Evolutionary conservation across 2,888 invertebrate species (phyloP), one percentile per base, ranked within the genome.

Genomic region (Hyposoter didymator): DNA sequence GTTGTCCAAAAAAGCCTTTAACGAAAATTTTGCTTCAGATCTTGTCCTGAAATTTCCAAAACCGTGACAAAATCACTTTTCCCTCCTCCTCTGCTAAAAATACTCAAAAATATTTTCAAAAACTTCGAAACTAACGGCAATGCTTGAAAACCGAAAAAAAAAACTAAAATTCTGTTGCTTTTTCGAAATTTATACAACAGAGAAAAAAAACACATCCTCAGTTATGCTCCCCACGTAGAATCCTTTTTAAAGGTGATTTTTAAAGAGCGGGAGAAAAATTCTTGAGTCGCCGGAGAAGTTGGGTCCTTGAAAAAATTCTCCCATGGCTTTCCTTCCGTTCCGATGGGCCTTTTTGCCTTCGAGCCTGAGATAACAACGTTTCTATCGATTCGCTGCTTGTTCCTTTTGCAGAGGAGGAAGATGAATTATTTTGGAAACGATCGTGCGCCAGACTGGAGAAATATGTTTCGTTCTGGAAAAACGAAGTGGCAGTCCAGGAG

Each of bases 361-460:
- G 2, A 19, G 45, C 12, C 17, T 47, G 2, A 22, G 14, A 69
- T 55, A 22, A n/a, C 32, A 39, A n/a, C 17, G 14, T 52, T 6
- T 39, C 12, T 7, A 76, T 52, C 52, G 28, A 22, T 7, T 67
- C n/a, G 39, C 43, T 45, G 52, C 55, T 43, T 35, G 22, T 74
- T 72, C 66, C 10, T 62, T 82, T 91, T 90, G n/a, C 59, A 93
- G 93, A 83, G 14, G 94, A 95, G 64, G 94, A 94, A 39, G 92
- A 93, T 75, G 94, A 94, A 81, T 89, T 95, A 22, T 94, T 95
- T 89, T 96, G 95, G 95, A 95, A 95, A 89, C 93, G 94, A 70
- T 94, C 96, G 0, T 96, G 96, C 92, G 94, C 96, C 64, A 95
- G 95, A 85, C 94, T 96, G 91, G 96, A 96, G 90, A 94, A 95